Evolutionary conservation across 2,888 invertebrate genomes (phyloP), one percentile per base, ranked within the genome.

Genomic region (Griposia aprilina): DNA sequence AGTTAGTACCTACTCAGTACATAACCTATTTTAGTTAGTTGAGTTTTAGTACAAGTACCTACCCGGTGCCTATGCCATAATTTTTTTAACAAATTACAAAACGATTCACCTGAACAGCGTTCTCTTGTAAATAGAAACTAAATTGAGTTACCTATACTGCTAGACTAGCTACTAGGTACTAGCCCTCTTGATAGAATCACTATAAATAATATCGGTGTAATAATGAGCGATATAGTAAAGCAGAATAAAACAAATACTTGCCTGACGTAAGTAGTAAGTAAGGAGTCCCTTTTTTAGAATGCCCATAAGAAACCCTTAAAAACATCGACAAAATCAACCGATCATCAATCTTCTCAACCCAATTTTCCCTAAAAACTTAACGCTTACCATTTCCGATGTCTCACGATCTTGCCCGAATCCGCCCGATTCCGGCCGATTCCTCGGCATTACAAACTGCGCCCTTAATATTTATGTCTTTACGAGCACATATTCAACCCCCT

Each of bases 401-500:
- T 50, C 45, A 20, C 71, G 83, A 76, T n/a, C 57, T 30, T 20
- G 11, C n/a, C 45, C 76, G 80, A 80, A 26, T 63, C 30, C 36
- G 17, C 30, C 10, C 76, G 63, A 74, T 45, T 59, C 15, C 30
- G 13, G 57, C 52, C 73, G 76, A 63, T 79, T 70, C 67, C 71
- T 45, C 80, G 71, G 55, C 84, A 66, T 79, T 73, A 78, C 63
- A 81, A 86, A 88, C 75, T 78, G 77, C 62, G 71, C 86, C 85
- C 85, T 81, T 81, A 84, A 88, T 80, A 84, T 89, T 77, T 59
- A 82, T 86, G 85, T 81, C 73, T 74, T 69, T 57, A 68, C 73
- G 78, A 72, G 72, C 86, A 89, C 85, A 87, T 79, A 86, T 79
- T 76, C 76, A 69, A 83, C 80, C 86, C 86, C 84, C 86, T 73